Percentiles rank a stretch among this genome's conserved stretches.
Conservation (phyloP, 2,797 vertebrate genomes). For the Lycodopsis pacificus region DNA sequence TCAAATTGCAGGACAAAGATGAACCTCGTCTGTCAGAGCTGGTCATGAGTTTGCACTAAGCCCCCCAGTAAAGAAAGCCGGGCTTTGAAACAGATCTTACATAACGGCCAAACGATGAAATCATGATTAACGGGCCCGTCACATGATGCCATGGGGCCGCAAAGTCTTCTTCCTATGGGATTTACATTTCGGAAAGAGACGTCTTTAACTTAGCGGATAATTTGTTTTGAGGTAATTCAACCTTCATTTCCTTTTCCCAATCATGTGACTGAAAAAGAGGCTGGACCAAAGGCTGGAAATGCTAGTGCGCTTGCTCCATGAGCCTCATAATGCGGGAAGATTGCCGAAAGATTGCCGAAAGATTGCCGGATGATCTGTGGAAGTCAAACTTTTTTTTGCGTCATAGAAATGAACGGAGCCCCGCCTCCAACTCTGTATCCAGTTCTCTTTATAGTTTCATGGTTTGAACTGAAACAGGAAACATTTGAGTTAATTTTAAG, state of each 20-base stretch:
- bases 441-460: no score
- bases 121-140: background rate
- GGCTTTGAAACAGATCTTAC: background rate
- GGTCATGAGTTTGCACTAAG: background rate
- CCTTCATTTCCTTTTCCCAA: background rate
- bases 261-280: background rate
- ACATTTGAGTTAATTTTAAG: no score
- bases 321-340: background rate
- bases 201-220: background rate
- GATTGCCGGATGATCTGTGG: background rate
- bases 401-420: no score
- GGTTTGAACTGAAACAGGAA: no score
- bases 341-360: background rate
- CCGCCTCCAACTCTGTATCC: no score
- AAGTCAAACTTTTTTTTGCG: background rate
- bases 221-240: background rate
- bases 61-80: background rate
- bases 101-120: background rate
- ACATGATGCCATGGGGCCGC: background rate
- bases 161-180: background rate
- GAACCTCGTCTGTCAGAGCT: background rate
- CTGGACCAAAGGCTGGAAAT: background rate
- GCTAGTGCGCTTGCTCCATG: background rate
- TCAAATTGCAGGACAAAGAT: background rate
- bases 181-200: background rate